These are phyloP conservation scores for Drosophila bifasciata DNA, from an alignment of 1,140 invertebrate species.

Conservation along the genomic window DNA sequence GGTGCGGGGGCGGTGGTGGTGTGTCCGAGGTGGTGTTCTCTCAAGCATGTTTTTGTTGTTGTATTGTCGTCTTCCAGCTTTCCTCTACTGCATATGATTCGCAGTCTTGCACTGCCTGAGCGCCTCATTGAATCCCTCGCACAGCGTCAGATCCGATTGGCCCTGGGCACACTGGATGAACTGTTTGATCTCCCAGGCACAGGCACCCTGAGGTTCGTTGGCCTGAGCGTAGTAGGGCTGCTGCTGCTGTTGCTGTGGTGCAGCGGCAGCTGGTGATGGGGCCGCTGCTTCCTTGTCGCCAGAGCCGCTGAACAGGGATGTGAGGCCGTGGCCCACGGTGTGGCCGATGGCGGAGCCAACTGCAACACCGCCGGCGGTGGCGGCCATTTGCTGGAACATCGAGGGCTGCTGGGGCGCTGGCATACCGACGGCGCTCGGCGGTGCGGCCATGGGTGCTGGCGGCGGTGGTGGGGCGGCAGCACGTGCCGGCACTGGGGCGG, in stretches of 20 bases:
- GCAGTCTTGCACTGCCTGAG: slow-evolving; percentile 93
- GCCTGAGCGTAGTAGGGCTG: slow-evolving; percentile 79
- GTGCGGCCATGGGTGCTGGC: slow-evolving; percentile 72
- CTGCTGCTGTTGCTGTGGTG: slow-evolving; percentile 72
- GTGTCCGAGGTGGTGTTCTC: neutral
- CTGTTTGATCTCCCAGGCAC: slow-evolving; percentile 95
- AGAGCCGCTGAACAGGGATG: slow-evolving; percentile 92
- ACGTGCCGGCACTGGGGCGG: slow-evolving; percentile 74
- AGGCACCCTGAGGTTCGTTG: slow-evolving; percentile 88
- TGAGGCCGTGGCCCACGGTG: slow-evolving; percentile 92
- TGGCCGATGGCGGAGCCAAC: slow-evolving; percentile 95
- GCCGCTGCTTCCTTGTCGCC: slow-evolving; percentile 86
- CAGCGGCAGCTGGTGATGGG: slow-evolving; percentile 78
- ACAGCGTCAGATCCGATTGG: slow-evolving; percentile 92
- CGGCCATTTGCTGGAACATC: slow-evolving; percentile 90
- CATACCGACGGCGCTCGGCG: slow-evolving; percentile 74
- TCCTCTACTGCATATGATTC: slow-evolving; percentile 75
- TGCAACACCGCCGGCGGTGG: slow-evolving; percentile 95
- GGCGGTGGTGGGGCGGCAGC: slow-evolving; percentile 73
- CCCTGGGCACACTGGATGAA: slow-evolving; percentile 94
- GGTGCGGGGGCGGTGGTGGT: neutral
- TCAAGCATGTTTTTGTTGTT: neutral
- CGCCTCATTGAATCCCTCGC: slow-evolving; percentile 96
- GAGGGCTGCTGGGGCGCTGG: slow-evolving; percentile 80
- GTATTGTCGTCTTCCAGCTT: neutral